These are phyloP conservation scores for Caenorhabditis uteleia DNA, from an alignment of 2,888 invertebrate species.

Conservation along the genomic window DNA sequence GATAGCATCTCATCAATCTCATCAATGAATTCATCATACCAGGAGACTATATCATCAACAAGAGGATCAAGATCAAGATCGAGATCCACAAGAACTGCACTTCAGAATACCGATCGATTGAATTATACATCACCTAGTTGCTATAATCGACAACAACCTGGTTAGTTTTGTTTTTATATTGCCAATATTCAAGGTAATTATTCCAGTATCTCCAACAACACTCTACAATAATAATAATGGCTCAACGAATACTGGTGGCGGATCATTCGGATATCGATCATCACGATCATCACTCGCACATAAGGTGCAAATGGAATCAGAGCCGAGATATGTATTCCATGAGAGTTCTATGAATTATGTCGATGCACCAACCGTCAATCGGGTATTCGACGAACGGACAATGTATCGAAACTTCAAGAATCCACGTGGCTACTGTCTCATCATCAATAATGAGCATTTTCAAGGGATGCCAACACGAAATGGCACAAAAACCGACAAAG, in stretches of 20 bases:
- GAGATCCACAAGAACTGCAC: background rate
- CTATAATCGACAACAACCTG: too few species aligned
- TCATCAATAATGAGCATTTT: conserved; percentile 68
- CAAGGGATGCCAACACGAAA: conserved; percentile 49
- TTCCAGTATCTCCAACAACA: too few species aligned
- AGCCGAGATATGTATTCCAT: conserved; percentile 12
- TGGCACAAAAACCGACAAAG: conserved; percentile 53
- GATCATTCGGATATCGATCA: conserved; percentile 19
- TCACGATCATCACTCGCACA: background rate
- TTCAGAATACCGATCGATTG: background rate
- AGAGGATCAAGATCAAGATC: conserved; percentile 1
- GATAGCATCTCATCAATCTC: too few species aligned
- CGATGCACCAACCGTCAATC: conserved; percentile 19
- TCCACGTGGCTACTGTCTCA: conserved; percentile 63
- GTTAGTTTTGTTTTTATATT: background rate
- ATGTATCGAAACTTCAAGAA: conserved; percentile 61
- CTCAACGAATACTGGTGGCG: conserved; percentile 17
- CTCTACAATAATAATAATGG: too few species aligned
- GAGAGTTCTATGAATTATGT: conserved; percentile 31
- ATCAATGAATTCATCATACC: too few species aligned
- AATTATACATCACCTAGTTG: conserved; percentile 4
- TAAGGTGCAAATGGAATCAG: background rate
- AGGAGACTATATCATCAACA: background rate
- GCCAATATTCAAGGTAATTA: too few species aligned
- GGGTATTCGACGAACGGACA: conserved; percentile 31